These are phyloP conservation scores for Dioctria linearis DNA, from an alignment of 2,888 invertebrate species.

Conservation along the genomic window DNA sequence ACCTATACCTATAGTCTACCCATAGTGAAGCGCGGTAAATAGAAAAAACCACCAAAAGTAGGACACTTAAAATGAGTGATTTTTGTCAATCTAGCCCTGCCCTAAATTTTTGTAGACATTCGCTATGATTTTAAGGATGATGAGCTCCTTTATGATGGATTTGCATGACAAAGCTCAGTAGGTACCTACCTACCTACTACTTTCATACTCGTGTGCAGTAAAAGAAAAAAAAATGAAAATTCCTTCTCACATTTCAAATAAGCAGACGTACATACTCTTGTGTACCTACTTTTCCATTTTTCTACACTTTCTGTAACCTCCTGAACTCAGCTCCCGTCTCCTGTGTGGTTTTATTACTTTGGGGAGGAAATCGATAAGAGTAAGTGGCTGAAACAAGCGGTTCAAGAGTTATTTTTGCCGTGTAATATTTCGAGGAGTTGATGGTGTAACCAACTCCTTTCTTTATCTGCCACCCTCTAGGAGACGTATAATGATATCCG, in stretches of 20 bases:
- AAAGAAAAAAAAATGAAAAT: background rate
- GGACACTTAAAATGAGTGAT: background rate
- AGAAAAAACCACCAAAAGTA: background rate
- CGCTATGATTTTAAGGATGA: background rate
- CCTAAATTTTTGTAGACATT: background rate
- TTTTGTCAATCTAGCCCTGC: background rate
- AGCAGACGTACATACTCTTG: background rate
- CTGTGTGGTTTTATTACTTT: background rate
- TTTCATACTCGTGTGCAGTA: background rate
- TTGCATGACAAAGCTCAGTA: background rate
- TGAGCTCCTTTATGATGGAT: background rate
- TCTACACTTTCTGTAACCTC: too few species aligned
- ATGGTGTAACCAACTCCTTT: too few species aligned
- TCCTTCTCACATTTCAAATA: background rate
- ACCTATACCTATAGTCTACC: too few species aligned
- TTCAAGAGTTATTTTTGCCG: too few species aligned
- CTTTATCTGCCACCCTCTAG: too few species aligned
- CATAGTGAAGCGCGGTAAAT: too few species aligned
- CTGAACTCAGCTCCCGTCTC: background rate
- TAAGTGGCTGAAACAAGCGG: too few species aligned
- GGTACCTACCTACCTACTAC: background rate
- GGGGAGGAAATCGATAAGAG: background rate
- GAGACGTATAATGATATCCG: too few species aligned
- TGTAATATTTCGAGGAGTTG: too few species aligned
- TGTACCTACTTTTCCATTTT: too few species aligned